Percentiles rank a stretch among this genome's conserved stretches.
phyloP scores from a whole-genome alignment of 2,113 vertebrate genomes.

The Oreochromis spilurus region DNA sequence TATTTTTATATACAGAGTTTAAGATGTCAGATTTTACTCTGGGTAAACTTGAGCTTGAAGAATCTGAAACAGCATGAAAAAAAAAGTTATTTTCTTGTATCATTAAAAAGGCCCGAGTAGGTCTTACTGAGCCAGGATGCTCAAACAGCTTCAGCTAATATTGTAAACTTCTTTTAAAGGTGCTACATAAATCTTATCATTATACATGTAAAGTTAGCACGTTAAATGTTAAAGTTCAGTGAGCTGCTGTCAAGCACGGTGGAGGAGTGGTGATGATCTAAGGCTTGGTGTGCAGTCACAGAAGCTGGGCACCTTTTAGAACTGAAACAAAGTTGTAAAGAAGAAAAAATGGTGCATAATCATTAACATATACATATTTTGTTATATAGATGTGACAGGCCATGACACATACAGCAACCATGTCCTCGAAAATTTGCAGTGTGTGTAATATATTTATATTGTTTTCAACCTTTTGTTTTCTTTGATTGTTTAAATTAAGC shows the following conservation, averaged over 20 bases:
- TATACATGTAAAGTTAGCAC: not conserved
- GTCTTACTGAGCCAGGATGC: not conserved
- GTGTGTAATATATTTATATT: not conserved
- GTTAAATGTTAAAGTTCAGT: not conserved
- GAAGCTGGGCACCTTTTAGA: not conserved
- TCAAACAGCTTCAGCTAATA: not conserved
- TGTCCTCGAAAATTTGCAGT: not conserved
- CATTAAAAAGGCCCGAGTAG: not conserved
- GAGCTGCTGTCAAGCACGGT: not conserved
- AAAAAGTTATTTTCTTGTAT: not conserved
- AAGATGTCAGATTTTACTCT: not conserved
- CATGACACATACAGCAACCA: not conserved
- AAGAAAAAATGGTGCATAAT: not conserved
- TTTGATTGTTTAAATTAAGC: not conserved
- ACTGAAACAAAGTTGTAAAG: not conserved
- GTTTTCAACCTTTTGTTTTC: not conserved
- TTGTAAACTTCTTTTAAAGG: not conserved
- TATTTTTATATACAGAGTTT: not conserved
- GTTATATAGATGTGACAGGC: not conserved
- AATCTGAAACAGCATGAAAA: fast-evolving
- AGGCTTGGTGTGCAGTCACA: not conserved
- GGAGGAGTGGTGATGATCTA: not conserved
- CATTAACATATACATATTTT: not conserved
- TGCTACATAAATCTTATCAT: not conserved
- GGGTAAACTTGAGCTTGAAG: not conserved